Evolutionary conservation across 2,113 vertebrate species (phyloP), one percentile per base, ranked within the genome.

Genomic region (Mesitornis unicolor): DNA sequence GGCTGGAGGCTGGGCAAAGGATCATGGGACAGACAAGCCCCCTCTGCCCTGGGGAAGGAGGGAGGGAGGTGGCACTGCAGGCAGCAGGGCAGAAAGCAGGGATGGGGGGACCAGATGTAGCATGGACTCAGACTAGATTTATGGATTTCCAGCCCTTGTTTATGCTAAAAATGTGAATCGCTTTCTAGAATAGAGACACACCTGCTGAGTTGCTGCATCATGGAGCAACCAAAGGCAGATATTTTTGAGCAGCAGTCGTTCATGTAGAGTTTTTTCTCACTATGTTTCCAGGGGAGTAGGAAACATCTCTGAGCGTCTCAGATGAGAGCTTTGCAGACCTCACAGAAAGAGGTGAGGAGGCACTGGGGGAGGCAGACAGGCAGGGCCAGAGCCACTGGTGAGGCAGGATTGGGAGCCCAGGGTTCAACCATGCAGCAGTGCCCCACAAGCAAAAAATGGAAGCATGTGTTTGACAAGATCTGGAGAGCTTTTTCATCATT

Each of bases 61-160:
- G n/a, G n/a, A 67, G 11, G 16, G 21, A 61, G 4, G 4, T 40
- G n/a, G 21, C 54, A 84, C 12, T 1, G 3, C 45, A 50, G 81
- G 42, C 24, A 64, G 24, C 59, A 68, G 14, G 10, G 42, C 40
- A 48, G 50, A 87, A 75, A n/a, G 35, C 36, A 36, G 13, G 25
- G 29, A 15, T 1, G 1, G 15, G 8, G 9, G 16, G 15, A 89
- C 11, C 0, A 1, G 11, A 50, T 1, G 0, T 6, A 50, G 45
- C 7, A 5, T 2, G 2, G 11, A 36, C 31, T 81, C 76, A 87
- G 50, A 8, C 33, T 35, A 61, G 15, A 35, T 61, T 25, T 77
- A 26, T 36, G 43, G 42, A 40, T 45, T 73, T 29, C 10, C 10
- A 75, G 29, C 33, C 47, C 28, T 24, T 31, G 9, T 38, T 91